These are phyloP conservation scores for Ctenomys sociabilis DNA, from an alignment of 2,113 vertebrate species.

Conservation along the genomic window DNA sequence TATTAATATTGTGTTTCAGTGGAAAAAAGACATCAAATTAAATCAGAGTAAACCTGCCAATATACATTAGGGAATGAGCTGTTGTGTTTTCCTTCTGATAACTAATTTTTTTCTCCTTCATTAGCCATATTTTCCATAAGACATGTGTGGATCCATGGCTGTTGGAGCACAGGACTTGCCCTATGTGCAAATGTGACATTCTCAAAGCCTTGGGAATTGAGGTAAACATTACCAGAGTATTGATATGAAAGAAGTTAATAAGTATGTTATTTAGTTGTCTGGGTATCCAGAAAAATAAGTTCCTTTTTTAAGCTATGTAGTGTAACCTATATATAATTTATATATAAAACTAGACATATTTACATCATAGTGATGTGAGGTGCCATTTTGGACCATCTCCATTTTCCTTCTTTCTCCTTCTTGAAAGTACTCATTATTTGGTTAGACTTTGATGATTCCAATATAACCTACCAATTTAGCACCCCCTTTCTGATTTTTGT, in stretches of 20 bases:
- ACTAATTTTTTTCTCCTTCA: constrained; percentile 56
- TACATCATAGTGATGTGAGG: constrained; percentile 17
- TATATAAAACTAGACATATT: constrained; percentile 8
- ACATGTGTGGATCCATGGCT: constrained; percentile 95
- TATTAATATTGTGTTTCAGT: constrained; percentile 54
- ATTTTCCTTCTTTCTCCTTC: constrained; percentile 26
- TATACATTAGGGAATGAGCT: constrained; percentile 1
- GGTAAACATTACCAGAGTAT: constrained; percentile 80
- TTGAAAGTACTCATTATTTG: constrained; percentile 25
- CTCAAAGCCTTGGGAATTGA: constrained; percentile 93
- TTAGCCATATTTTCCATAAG: constrained; percentile 94
- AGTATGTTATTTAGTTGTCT: constrained; percentile 43
- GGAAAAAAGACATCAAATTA: not conserved
- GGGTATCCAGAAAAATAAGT: constrained; percentile 13
- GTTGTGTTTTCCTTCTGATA: constrained; percentile 42
- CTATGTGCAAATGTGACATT: constrained; percentile 97
- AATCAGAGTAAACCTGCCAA: constrained; percentile 14
- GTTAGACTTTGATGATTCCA: constrained; percentile 23
- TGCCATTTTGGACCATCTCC: not conserved
- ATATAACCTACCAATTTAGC: constrained; percentile 1
- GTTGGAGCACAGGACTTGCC: constrained; percentile 94
- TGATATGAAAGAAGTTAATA: constrained; percentile 53
- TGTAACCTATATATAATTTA: not conserved
- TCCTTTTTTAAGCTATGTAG: not conserved
- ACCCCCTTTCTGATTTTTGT: constrained; percentile 1